Conservation (phyloP, 2,113 vertebrate species). For the Gymnogyps californianus region DNA sequence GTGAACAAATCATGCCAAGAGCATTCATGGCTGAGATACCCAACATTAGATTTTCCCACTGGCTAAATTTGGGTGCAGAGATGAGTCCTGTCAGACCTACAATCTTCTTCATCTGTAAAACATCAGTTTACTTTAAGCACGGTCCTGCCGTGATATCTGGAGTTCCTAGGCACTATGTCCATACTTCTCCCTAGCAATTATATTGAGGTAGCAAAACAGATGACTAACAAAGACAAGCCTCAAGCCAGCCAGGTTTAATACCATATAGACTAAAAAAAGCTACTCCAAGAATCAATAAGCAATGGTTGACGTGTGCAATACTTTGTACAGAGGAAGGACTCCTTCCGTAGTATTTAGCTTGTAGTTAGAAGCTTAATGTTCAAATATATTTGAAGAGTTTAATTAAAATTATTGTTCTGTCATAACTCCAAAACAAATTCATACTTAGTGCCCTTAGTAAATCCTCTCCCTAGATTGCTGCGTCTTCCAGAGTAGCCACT, state of each 20-base stretch:
- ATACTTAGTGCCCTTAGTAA: not conserved
- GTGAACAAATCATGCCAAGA: not conserved
- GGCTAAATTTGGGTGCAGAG: not conserved
- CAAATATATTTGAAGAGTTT: not conserved
- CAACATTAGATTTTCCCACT: not conserved
- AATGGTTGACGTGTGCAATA: accelerated
- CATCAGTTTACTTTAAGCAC: not conserved
- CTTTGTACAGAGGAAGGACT: not conserved
- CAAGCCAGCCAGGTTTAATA: not conserved
- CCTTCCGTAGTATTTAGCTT: not conserved
- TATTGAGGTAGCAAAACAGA: not conserved
- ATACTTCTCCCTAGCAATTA: not conserved
- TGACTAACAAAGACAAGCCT: not conserved
- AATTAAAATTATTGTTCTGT: not conserved
- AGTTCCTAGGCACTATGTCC: not conserved
- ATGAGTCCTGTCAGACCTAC: not conserved
- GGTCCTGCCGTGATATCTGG: accelerated
- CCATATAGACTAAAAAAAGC: not conserved
- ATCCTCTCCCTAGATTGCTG: not conserved
- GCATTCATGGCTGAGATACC: not conserved
- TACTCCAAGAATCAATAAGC: not conserved
- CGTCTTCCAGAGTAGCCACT: not conserved
- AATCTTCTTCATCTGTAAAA: not conserved
- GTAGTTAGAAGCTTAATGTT: not conserved
- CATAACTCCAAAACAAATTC: not conserved